Base-by-base conservation (phyloP, 2,113 vertebrate genomes). In the Amia ocellicauda region DNA sequence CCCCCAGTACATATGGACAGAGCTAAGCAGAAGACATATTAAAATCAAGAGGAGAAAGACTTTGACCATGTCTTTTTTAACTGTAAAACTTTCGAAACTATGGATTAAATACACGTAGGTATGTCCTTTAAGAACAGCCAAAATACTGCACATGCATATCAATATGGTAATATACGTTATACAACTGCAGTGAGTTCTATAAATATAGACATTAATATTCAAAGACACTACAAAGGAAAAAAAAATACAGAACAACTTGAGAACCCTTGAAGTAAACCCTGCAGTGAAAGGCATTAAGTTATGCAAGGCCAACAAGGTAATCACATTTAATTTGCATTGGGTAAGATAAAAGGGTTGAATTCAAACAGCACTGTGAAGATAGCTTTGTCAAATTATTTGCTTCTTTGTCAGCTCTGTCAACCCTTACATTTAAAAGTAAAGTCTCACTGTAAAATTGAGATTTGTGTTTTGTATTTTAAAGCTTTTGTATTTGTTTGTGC, bases 371-470 rank as follows among this genome's bases (percentile, higher is more conserved):
- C 45, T 47, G 45, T 16, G 16, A 47, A 47, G 45, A 47, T 47
- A 47, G n/a, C 45, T n/a, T 17, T 47, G 45, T 47, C 45, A 47
- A 47, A 47, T 47, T 47, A 47, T 47, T 47, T 47, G 3, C 45
- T 47, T 8, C 45, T 47, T 47, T 47, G 45, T 47, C 16, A 47
- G 45, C 45, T 47, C 45, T 47, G 11, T 47, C 45, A 47, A 17
- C 45, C 45, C 16, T 19, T 47, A 16, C 10, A 47, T 14, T 47
- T 36, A 36, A 36, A 36, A 36, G 11, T 14, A 47, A 47, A 47
- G 43, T 47, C 9, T 14, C n/a, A 47, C 16, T 16, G 45, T 47
- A 47, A n/a, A 47, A 47, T 3, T 7, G 14, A 47, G 14, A 17
- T 16, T 47, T 47, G n/a, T 47, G 16, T 47, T 47, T 4, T 47